These are phyloP conservation scores for Neosilurus mollespiculum DNA, from an alignment of 2,797 vertebrate genomes.

Conservation along the genomic window DNA sequence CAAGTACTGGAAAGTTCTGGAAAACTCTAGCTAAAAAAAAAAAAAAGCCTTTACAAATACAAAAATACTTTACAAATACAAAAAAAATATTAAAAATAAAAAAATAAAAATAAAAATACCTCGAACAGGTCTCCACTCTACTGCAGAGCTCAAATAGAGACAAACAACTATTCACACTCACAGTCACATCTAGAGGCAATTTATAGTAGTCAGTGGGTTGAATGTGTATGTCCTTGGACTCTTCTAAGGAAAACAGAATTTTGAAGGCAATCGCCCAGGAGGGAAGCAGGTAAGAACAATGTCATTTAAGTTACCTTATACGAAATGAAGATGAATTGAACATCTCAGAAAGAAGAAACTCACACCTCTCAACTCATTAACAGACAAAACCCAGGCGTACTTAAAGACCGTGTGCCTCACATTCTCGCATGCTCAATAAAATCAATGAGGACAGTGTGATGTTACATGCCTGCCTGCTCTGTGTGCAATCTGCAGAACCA, in stretches of 20 bases:
- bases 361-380: slow-evolving; percentile 14
- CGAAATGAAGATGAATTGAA: slow-evolving; percentile 19
- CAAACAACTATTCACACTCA: no score
- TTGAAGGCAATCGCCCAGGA: no score
- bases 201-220: no score
- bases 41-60: no score
- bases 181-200: no score
- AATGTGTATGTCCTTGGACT: no score
- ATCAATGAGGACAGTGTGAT: slow-evolving; percentile 8
- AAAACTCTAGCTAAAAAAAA: no score
- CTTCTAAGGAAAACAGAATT: background rate
- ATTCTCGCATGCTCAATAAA: slow-evolving; percentile 1
- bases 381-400: slow-evolving; percentile 13
- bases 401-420: background rate
- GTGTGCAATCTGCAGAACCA: slow-evolving; percentile 28
- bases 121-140: no score
- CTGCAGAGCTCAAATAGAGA: no score
- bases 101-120: no score
- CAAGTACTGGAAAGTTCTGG: background rate
- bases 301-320: background rate
- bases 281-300: background rate
- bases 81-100: no score
- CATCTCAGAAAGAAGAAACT: slow-evolving; percentile 5
- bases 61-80: no score
- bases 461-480: slow-evolving; percentile 15